These are phyloP conservation scores for Pygoscelis antarcticus DNA, from an alignment of 2,113 vertebrate genomes.

Conservation along the genomic window DNA sequence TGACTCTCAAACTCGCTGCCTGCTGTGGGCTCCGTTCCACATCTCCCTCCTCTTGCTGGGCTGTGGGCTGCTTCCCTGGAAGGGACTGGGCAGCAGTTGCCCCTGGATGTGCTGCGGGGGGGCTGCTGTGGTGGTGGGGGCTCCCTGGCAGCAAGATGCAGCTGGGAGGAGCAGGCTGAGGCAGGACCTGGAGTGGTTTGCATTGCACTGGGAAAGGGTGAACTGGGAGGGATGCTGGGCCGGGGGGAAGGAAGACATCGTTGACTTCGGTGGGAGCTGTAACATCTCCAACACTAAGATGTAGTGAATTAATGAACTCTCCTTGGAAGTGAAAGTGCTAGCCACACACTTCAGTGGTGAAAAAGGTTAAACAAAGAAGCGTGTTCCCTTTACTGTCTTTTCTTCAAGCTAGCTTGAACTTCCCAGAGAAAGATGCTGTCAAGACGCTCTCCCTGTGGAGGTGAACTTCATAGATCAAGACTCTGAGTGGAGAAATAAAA, in stretches of 20 bases:
- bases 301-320: background rate
- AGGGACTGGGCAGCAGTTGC: background rate
- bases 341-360: background rate
- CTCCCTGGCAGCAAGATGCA: background rate
- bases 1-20: background rate
- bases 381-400: background rate
- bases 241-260: background rate
- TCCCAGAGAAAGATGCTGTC: background rate
- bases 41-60: background rate
- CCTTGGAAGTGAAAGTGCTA: background rate
- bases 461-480: background rate
- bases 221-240: background rate
- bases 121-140: rapidly evolving
- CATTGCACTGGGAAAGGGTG: background rate
- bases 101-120: background rate
- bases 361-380: background rate
- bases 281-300: background rate
- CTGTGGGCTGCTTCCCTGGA: background rate
- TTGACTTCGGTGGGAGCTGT: background rate
- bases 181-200: background rate
- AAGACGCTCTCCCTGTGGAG: background rate
- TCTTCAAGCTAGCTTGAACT: background rate
- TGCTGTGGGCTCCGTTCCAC: background rate
- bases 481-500: background rate
- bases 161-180: background rate